Conservation (phyloP, 2,888 invertebrate species). For the Spodoptera littoralis region DNA sequence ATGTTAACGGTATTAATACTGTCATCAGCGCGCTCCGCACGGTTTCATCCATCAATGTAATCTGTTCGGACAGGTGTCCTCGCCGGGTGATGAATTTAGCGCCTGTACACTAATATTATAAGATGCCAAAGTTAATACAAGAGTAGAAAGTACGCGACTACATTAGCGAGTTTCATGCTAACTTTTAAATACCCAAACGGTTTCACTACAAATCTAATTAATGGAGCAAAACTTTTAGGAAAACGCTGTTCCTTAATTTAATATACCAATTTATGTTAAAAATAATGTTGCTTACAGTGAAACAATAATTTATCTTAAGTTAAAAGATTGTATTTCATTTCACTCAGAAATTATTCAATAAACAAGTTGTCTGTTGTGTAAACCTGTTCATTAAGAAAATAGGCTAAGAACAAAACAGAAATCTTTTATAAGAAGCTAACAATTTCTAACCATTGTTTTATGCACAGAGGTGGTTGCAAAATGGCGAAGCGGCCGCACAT, state of each 20-base stretch:
- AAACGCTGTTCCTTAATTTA: not conserved
- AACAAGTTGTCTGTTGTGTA: slow-evolving; percentile 34
- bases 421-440: slow-evolving; percentile 48
- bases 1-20: slow-evolving; percentile 54
- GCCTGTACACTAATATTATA: slow-evolving; percentile 7
- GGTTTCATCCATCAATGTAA: slow-evolving; percentile 44
- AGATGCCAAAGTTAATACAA: slow-evolving; percentile 7
- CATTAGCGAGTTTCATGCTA: not conserved
- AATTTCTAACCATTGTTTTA: slow-evolving; percentile 55
- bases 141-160: slow-evolving; percentile 1
- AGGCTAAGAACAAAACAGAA: slow-evolving; percentile 37
- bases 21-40: slow-evolving; percentile 28
- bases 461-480: slow-evolving; percentile 48
- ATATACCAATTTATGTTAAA: not conserved
- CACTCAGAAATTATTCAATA: slow-evolving; percentile 7
- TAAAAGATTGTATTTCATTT: slow-evolving; percentile 5
- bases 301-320: slow-evolving; percentile 3
- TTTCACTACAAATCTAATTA: too few relatives aligned
- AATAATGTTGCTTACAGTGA: slow-evolving; percentile 8
- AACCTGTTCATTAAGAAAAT: slow-evolving; percentile 51
- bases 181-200: too few relatives aligned
- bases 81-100: slow-evolving; percentile 39
- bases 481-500: slow-evolving; percentile 62
- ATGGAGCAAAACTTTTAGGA: too few relatives aligned
- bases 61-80: slow-evolving; percentile 27